Evolutionary conservation across 2,797 vertebrate genomes (phyloP).

Genomic region (Lagorchestes hirsutus): DNA sequence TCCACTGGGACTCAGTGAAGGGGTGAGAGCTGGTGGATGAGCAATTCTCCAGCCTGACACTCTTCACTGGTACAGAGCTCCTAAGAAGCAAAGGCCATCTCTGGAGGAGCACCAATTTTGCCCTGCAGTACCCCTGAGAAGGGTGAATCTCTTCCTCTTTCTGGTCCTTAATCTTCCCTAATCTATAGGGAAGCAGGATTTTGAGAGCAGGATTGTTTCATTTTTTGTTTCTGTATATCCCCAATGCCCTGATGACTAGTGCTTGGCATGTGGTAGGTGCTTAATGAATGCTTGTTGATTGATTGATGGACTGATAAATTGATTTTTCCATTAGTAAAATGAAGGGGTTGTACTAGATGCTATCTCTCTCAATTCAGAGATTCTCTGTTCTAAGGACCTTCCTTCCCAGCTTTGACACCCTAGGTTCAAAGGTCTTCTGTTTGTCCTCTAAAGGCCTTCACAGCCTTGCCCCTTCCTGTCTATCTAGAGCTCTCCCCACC

Average conservation of each 20-base stretch:
- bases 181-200: background rate
- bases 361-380: background rate
- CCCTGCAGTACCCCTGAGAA: background rate
- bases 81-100: background rate
- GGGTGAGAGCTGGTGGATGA: background rate
- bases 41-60: background rate
- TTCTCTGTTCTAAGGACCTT: background rate
- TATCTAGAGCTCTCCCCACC: background rate
- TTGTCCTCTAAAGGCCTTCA: background rate
- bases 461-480: background rate
- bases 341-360: background rate
- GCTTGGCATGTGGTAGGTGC: background rate
- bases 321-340: background rate
- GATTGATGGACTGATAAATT: background rate
- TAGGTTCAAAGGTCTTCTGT: background rate
- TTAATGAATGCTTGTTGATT: background rate
- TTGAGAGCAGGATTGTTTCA: background rate
- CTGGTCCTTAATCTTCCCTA: background rate
- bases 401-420: background rate
- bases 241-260: background rate
- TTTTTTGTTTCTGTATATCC: background rate
- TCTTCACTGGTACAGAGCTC: background rate
- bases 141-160: background rate
- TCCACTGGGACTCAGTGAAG: background rate
- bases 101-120: background rate